A percentile compares a stretch with the other conserved stretches of the same genome.
These are phyloP conservation scores for Axis porcinus DNA, from an alignment of 2,113 vertebrate genomes.

Conservation along the genomic window DNA sequence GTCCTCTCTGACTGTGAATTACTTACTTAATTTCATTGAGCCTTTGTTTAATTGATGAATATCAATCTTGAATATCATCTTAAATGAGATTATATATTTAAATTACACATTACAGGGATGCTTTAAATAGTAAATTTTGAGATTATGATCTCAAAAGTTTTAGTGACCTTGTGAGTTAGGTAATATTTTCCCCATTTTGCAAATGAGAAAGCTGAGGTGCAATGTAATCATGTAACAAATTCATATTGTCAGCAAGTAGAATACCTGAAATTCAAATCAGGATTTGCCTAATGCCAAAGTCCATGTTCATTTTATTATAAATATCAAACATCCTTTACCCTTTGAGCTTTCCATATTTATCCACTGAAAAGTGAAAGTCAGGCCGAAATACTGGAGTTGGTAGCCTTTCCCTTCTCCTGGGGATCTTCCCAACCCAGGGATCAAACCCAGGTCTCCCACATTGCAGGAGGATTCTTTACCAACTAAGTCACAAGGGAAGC, in stretches of 20 bases:
- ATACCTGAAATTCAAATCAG: neutral
- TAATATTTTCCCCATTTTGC: neutral
- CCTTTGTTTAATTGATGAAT: neutral
- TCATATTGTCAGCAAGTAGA: neutral
- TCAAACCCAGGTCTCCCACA: neutral
- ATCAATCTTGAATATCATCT: neutral
- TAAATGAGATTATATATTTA: neutral
- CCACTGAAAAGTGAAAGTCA: neutral
- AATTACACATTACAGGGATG: neutral
- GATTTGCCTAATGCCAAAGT: neutral
- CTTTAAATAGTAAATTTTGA: neutral
- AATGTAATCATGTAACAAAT: neutral
- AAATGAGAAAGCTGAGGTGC: neutral
- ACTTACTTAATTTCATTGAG: neutral
- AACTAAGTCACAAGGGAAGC: neutral
- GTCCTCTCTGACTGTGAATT: neutral
- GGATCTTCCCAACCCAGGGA: neutral
- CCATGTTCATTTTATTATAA: neutral
- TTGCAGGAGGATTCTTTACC: neutral
- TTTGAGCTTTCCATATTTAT: neutral
- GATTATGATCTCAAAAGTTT: neutral
- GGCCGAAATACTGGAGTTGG: neutral
- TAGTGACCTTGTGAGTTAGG: neutral
- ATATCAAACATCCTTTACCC: neutral
- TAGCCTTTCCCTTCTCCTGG: neutral